Percentiles rank a stretch among this genome's conserved stretches.
Conservation (phyloP, 2,113 vertebrate genomes). For the Machaerirhynchus nigripectus region DNA sequence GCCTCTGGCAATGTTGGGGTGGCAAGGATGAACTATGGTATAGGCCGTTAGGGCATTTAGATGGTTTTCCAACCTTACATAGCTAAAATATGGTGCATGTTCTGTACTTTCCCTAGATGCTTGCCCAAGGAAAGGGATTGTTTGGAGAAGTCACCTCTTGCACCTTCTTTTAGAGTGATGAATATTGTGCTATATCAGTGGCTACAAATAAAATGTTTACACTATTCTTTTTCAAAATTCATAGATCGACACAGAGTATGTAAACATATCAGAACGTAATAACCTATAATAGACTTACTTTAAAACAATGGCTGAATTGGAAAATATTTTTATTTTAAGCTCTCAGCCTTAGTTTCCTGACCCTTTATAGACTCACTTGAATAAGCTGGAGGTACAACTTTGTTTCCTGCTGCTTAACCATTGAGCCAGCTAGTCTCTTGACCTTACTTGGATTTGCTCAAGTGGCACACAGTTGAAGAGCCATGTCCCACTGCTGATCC, state of each 20-base stretch:
- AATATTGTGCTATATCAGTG: not conserved
- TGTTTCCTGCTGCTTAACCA: slow-evolving; percentile 9
- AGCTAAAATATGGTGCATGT: not conserved
- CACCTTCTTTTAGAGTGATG: not conserved
- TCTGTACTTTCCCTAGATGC: not conserved
- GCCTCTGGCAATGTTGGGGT: not conserved
- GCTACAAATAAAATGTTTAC: not conserved
- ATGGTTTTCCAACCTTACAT: not conserved
- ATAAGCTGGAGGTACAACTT: not conserved
- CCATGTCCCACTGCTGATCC: not conserved
- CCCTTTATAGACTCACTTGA: not conserved
- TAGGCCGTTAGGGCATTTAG: not conserved
- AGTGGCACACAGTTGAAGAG: not conserved
- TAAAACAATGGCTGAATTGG: not conserved
- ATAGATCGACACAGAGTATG: not conserved
- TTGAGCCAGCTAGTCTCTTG: slow-evolving; percentile 6
- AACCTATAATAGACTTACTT: not conserved
- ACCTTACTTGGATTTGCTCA: slow-evolving; percentile 27
- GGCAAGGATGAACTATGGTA: not conserved
- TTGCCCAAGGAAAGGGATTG: not conserved
- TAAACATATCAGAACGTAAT: not conserved
- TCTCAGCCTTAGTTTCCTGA: not conserved
- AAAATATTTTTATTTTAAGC: not conserved
- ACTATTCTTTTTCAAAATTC: not conserved
- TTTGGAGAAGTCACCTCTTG: not conserved